Conservation (phyloP, 53 echinoderm and acorn worm species). For the Temnopleurus reevesii region DNA sequence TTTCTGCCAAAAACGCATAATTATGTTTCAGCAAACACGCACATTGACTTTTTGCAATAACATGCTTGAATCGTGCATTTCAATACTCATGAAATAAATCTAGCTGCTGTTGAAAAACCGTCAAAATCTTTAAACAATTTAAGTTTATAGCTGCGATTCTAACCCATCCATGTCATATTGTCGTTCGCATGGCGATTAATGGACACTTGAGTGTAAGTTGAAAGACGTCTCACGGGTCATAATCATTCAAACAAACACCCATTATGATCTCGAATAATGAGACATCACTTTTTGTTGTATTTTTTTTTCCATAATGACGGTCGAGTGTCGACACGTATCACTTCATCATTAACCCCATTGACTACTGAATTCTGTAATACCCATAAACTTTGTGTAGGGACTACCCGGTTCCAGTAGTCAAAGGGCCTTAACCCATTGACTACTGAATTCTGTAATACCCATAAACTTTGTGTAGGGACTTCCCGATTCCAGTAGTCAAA, state of each 20-base stretch:
- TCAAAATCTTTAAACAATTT: background rate
- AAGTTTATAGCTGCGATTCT: background rate
- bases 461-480: too few relatives aligned
- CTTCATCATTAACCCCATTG: background rate
- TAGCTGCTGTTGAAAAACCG: background rate
- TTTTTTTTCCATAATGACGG: background rate
- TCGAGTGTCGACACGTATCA: background rate
- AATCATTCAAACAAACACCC: slow-evolving; percentile 32
- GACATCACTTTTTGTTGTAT: too few relatives aligned
- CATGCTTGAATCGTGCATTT: too few relatives aligned
- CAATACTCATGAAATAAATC: too few relatives aligned
- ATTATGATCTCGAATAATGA: background rate
- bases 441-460: too few relatives aligned
- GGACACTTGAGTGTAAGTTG: background rate
- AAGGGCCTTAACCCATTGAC: too few relatives aligned
- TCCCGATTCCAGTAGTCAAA: too few relatives aligned
- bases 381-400: background rate
- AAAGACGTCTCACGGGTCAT: background rate
- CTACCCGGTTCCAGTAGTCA: too few relatives aligned
- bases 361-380: background rate
- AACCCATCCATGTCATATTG: background rate
- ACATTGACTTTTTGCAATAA: too few relatives aligned
- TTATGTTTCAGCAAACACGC: too few relatives aligned
- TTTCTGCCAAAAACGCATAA: too few relatives aligned
- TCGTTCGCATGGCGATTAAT: background rate